These are phyloP conservation scores for Tragopan temminckii DNA, from an alignment of 2,797 vertebrate genomes.

Conservation along the genomic window DNA sequence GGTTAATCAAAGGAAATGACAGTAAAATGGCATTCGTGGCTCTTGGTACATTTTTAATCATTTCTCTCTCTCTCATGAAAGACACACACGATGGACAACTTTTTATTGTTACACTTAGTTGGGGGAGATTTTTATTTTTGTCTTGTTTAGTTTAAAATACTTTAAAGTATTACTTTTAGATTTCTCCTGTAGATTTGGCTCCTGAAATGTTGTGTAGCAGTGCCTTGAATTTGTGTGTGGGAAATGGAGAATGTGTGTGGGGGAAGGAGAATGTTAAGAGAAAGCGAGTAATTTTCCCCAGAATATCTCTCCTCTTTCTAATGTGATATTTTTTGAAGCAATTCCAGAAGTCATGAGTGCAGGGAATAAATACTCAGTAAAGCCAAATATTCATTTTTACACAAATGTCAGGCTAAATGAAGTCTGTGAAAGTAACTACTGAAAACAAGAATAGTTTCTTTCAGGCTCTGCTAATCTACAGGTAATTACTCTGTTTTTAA, in stretches of 20 bases:
- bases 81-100: constrained; percentile 41
- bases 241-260: constrained; percentile 30
- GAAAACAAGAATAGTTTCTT: constrained; percentile 20
- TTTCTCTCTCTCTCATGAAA: constrained; percentile 44
- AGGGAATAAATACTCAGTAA: constrained; percentile 39
- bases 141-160: constrained; percentile 27
- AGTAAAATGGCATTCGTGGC: constrained; percentile 80
- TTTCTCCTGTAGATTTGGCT: constrained; percentile 18
- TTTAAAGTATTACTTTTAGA: background rate
- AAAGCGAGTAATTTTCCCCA: constrained; percentile 64
- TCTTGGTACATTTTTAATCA: constrained; percentile 81
- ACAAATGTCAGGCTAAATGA: constrained; percentile 34
- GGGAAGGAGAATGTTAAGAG: constrained; percentile 58
- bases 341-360: constrained; percentile 54
- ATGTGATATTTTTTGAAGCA: constrained; percentile 38
- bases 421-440: constrained; percentile 3
- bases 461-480: background rate
- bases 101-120: background rate
- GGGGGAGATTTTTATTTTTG: constrained; percentile 32
- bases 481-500: constrained; percentile 4
- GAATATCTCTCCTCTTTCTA: constrained; percentile 49
- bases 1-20: constrained; percentile 89
- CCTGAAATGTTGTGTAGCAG: constrained; percentile 23
- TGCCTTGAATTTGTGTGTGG: constrained; percentile 42
- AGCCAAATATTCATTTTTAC: constrained; percentile 60